Base-by-base conservation (phyloP, 1,140 invertebrate genomes). In the Drosophila kurseongensis region DNA sequence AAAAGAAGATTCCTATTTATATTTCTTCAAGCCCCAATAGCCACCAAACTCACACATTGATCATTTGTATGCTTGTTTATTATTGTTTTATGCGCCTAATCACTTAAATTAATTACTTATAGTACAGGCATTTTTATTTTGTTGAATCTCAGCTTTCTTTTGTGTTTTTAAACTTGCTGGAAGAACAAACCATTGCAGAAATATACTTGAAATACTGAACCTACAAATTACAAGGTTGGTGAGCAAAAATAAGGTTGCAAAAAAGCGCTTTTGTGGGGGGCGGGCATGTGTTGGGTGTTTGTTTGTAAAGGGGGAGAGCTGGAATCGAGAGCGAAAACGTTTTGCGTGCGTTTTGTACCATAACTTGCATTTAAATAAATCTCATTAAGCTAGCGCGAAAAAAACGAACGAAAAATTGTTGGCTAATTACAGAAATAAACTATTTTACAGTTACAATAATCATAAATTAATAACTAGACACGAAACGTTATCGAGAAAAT, bases 381-480 rank as follows among this genome's bases (percentile, higher is more conserved):
- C 83, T 88, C 84, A 77, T 83, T 83, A 83, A 74, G 54, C 84
- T 83, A 85, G 55, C 67, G 52, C 78, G 57, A 42, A 52, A 72
- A 78, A 58, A 78, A 61, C 59, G 63, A 89, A 78, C 78, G 69
- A 78, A 78, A 75, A 81, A 67, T 59, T 58, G 75, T 88, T 72
- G 55, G 83, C 83, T 86, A 86, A 86, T 86, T 83, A 88, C 56
- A 88, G 68, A 76, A 77, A 62, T 83, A 88, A 77, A 77, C 84
- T 88, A 88, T 80, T 68, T 83, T 89, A 86, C 72, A 88, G 9
- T 82, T 73, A 82, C 59, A 55, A 67, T 85, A 85, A 62, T 73
- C 44, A 83, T 83, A 89, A 83, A 69, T 69, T 86, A 86, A 74
- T 44, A 79, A 60, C 84, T 83, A 89, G 56, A 89, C 80, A 88